A percentile compares a stretch with the other conserved stretches of the same genome.
These are phyloP conservation scores for Halictus rubicundus DNA, from an alignment of 1,140 invertebrate species.

Conservation along the genomic window DNA sequence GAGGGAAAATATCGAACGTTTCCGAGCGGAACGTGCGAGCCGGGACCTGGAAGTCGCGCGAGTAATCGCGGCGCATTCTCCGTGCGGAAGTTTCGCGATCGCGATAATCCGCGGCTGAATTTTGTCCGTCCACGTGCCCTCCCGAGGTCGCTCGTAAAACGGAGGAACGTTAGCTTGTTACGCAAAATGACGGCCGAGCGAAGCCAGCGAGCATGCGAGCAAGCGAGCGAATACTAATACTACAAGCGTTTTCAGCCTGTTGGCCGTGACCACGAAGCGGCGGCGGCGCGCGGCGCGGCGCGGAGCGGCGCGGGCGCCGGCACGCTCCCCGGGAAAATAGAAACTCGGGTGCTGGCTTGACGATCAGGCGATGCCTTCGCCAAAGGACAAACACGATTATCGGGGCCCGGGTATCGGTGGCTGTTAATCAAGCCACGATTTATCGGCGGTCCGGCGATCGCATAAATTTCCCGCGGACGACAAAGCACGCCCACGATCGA, in stretches of 20 bases:
- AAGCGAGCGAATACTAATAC: conserved; percentile 38
- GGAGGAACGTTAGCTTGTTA: conserved; percentile 35
- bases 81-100: conserved; percentile 18
- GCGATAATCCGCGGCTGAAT: conserved; percentile 19
- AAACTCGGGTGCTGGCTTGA: not conserved
- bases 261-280: conserved; percentile 43
- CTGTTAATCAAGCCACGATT: no score
- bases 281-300: no score
- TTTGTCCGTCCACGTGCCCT: conserved; percentile 13
- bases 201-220: not conserved
- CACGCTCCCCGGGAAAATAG: conserved; percentile 30
- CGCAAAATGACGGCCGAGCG: conserved; percentile 36
- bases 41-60: no score
- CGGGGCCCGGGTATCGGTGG: not conserved
- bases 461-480: not conserved
- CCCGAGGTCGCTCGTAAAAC: conserved; percentile 34
- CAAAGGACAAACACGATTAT: conserved; percentile 40
- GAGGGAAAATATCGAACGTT: no score
- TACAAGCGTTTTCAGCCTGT: conserved; percentile 33
- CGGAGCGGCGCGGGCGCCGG: no score
- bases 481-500: not conserved
- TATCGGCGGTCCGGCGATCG: not conserved
- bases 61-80: not conserved
- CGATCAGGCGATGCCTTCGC: conserved; percentile 9
- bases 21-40: no score